Evolutionary conservation across 35 echinoderm and acorn worm species (phyloP).

Genomic region (Acanthaster planci): DNA sequence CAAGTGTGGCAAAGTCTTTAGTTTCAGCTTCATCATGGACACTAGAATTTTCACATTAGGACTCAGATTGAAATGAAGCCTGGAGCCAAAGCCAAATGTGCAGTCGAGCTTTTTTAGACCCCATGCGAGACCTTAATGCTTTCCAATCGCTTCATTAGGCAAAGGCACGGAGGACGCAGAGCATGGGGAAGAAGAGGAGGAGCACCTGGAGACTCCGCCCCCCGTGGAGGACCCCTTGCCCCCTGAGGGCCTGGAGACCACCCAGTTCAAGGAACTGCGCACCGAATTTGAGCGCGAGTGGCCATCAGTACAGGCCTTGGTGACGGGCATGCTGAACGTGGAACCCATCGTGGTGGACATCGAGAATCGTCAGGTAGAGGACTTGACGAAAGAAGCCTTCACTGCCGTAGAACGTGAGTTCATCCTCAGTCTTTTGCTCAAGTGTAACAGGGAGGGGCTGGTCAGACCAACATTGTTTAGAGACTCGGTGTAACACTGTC

Average conservation of each 20-base stretch:
- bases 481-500: no score
- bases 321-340: conserved; percentile 82
- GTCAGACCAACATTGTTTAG: no score
- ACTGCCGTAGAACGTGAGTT: conserved; percentile 84
- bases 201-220: not conserved
- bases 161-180: conserved; percentile 27
- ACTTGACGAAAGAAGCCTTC: conserved; percentile 62
- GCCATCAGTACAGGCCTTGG: conserved; percentile 78
- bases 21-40: no score
- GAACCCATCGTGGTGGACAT: conserved; percentile 78
- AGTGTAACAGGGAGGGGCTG: no score
- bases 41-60: no score
- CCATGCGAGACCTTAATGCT: not conserved
- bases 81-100: no score
- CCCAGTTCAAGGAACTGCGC: conserved; percentile 77
- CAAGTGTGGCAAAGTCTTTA: no score
- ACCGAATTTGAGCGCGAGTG: conserved; percentile 91
- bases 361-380: conserved; percentile 53
- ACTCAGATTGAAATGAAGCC: no score
- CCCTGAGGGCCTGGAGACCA: conserved; percentile 92
- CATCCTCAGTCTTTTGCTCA: not conserved
- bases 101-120: no score
- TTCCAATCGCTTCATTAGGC: not conserved
- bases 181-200: conserved; percentile 41
- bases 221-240: conserved; percentile 75